Percentiles rank a stretch among this genome's conserved stretches.
Conservation (phyloP, 1,140 invertebrate species). For the Ceratosolen solmsi region DNA sequence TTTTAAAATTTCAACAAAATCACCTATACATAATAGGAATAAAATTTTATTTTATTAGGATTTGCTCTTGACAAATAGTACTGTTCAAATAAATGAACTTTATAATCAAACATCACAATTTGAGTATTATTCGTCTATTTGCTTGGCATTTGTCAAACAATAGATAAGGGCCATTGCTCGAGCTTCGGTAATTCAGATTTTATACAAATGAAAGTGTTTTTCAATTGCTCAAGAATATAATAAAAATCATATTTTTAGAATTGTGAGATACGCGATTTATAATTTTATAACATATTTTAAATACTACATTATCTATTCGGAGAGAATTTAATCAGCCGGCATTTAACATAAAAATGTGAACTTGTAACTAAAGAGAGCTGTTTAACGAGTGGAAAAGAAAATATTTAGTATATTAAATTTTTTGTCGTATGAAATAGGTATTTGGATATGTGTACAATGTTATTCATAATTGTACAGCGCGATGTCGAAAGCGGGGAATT, state of each 20-base stretch:
- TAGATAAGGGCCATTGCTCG: background rate
- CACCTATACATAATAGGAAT: background rate
- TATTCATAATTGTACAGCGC: background rate
- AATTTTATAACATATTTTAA: background rate
- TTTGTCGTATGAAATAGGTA: background rate
- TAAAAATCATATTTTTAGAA: background rate
- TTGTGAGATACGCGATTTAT: background rate
- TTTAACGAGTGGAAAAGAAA: background rate
- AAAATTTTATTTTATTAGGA: background rate
- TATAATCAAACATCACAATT: background rate
- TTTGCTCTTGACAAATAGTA: no score
- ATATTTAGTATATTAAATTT: background rate
- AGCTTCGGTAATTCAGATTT: background rate
- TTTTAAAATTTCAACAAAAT: no score
- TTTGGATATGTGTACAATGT: background rate
- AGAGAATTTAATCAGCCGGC: background rate
- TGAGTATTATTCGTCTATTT: background rate
- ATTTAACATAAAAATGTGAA: background rate
- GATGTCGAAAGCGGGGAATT: conserved; percentile 38
- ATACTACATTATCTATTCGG: background rate
- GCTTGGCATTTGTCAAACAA: background rate
- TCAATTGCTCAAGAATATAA: background rate
- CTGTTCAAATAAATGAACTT: background rate
- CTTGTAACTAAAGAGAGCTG: background rate
- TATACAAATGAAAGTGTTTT: background rate